Percentiles rank a stretch among this genome's conserved stretches.
These are phyloP conservation scores for Molothrus ater DNA, from an alignment of 2,797 vertebrate species.

Conservation along the genomic window DNA sequence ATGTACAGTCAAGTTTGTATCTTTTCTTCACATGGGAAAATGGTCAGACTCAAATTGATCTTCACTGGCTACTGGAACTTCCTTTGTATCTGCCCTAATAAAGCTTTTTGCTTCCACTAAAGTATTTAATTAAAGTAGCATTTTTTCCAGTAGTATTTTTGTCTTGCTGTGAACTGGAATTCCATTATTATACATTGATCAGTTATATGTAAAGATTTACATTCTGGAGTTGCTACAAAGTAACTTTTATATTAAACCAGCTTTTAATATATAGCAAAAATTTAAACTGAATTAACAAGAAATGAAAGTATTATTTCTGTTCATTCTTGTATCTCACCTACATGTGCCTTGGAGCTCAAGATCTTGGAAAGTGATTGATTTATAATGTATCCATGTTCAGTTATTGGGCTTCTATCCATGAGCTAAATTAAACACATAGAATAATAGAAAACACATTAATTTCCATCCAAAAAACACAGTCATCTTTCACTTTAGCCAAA, in stretches of 20 bases:
- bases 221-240: background rate
- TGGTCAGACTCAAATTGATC: background rate
- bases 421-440: constrained; percentile 20
- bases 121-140: background rate
- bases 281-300: background rate
- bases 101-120: background rate
- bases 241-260: constrained; percentile 5
- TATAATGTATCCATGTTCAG: background rate
- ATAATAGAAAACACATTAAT: constrained; percentile 17
- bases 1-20: background rate
- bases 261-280: background rate
- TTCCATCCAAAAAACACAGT: background rate
- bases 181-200: background rate
- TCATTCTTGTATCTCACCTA: background rate
- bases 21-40: background rate
- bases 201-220: background rate
- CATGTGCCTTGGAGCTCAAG: background rate
- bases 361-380: background rate
- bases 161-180: background rate
- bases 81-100: background rate
- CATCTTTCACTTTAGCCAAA: background rate
- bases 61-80: background rate
- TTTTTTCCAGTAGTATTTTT: constrained; percentile 11
- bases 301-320: background rate
- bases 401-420: background rate